Evolutionary conservation across 2,797 vertebrate genomes (phyloP).

Genomic region (Chrosomus eos): DNA sequence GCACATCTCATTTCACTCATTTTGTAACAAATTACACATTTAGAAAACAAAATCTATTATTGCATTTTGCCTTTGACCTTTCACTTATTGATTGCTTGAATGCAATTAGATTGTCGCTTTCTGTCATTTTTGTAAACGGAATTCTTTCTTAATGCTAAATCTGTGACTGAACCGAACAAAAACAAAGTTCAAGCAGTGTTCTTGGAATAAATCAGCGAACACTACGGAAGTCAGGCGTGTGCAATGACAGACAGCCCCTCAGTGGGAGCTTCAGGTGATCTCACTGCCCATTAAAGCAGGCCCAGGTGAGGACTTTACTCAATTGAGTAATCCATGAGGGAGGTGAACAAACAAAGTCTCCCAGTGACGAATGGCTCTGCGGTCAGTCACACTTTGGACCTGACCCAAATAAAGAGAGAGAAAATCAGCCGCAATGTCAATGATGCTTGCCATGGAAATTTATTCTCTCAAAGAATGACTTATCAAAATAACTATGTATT

Average conservation of each 20-base stretch:
- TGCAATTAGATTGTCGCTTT: not conserved
- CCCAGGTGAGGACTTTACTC: slow-evolving; percentile 60
- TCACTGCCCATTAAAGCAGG: slow-evolving; percentile 34
- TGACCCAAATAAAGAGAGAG: slow-evolving; percentile 50
- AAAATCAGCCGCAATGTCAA: slow-evolving; percentile 55
- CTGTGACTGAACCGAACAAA: slow-evolving; percentile 16
- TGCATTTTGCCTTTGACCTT: not conserved
- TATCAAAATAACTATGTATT: slow-evolving; percentile 54
- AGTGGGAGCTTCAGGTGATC: slow-evolving; percentile 30
- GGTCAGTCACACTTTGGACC: slow-evolving; percentile 60
- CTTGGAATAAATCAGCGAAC: slow-evolving; percentile 30
- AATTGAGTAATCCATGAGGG: slow-evolving; percentile 47
- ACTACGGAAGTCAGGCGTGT: slow-evolving; percentile 32
- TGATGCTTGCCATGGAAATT: slow-evolving; percentile 49
- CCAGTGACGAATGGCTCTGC: slow-evolving; percentile 54
- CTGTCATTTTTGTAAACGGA: slow-evolving; percentile 29
- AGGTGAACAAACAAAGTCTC: slow-evolving; percentile 55
- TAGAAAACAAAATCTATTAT: not conserved
- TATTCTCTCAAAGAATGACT: slow-evolving; percentile 45
- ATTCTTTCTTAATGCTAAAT: slow-evolving; percentile 5
- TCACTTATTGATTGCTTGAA: not conserved
- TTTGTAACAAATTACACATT: slow-evolving; percentile 35
- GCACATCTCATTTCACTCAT: not conserved
- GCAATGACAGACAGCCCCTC: slow-evolving; percentile 39
- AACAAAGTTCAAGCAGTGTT: not conserved